A percentile compares a stretch with the other conserved stretches of the same genome.
Evolutionary conservation across 2,113 vertebrate genomes (phyloP).

Genomic region (Piaya cayana): DNA sequence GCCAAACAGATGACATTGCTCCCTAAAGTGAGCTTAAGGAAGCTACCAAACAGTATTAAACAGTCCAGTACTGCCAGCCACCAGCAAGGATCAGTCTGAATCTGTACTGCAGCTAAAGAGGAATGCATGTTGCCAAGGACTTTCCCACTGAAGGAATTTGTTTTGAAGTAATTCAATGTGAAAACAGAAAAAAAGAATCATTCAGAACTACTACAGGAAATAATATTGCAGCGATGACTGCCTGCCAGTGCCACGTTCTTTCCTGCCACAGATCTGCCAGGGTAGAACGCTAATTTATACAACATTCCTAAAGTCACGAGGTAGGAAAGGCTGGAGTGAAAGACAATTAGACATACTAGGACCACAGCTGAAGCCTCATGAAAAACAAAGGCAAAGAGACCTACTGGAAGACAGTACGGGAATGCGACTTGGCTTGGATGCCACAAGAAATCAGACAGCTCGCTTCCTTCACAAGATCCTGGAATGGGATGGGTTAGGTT

Average conservation of each 20-base stretch:
- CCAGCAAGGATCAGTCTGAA: background rate
- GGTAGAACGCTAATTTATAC: conserved; percentile 30
- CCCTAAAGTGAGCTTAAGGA: background rate
- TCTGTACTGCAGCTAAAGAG: background rate
- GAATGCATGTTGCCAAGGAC: background rate
- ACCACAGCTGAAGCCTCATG: background rate
- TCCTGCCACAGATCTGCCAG: conserved; percentile 5
- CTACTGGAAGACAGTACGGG: background rate
- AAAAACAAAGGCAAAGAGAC: background rate
- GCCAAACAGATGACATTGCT: background rate
- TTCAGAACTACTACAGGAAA: background rate
- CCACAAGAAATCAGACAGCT: background rate
- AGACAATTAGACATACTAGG: background rate
- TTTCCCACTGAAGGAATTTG: background rate
- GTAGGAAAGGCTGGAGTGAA: background rate
- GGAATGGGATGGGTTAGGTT: no score
- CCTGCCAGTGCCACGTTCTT: background rate
- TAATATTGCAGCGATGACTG: background rate
- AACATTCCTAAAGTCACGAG: conserved; percentile 18
- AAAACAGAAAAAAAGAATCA: background rate
- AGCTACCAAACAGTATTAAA: background rate
- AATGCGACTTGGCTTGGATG: background rate
- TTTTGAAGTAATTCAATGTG: background rate
- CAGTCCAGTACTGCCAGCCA: background rate
- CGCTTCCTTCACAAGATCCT: background rate